Percentiles rank a stretch among this genome's conserved stretches.
Conservation (phyloP, 2,797 vertebrate species). For the Hybognathus amarus region DNA sequence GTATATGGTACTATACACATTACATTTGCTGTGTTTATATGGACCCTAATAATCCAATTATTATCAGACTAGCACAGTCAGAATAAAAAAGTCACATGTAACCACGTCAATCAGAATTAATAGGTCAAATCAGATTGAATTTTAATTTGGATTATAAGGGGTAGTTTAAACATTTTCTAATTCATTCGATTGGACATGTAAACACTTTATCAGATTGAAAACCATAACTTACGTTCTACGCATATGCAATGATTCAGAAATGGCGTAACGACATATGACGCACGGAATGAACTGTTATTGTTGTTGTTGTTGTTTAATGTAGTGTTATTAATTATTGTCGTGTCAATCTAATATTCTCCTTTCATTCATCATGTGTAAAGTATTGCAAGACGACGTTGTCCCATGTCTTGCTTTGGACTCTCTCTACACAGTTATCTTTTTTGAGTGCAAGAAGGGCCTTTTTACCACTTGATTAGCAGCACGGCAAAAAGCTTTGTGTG, state of each 20-base stretch:
- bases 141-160: neutral
- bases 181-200: neutral
- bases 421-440: neutral
- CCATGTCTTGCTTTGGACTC: neutral
- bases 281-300: neutral
- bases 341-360: neutral
- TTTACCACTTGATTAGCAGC: neutral
- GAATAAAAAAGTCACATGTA: neutral
- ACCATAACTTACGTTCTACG: neutral
- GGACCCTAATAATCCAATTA: neutral
- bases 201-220: neutral
- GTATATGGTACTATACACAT: neutral
- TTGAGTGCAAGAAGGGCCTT: neutral
- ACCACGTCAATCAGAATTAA: neutral
- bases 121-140: neutral
- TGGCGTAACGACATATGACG: neutral
- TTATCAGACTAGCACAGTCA: neutral
- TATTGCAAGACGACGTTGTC: neutral
- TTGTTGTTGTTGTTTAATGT: neutral
- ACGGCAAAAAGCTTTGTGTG: neutral
- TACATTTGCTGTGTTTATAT: neutral
- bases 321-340: neutral
- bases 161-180: neutral
- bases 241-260: neutral
- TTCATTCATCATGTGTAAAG: neutral